Conservation (phyloP, 2,113 vertebrate genomes). For the Platichthys flesus region DNA sequence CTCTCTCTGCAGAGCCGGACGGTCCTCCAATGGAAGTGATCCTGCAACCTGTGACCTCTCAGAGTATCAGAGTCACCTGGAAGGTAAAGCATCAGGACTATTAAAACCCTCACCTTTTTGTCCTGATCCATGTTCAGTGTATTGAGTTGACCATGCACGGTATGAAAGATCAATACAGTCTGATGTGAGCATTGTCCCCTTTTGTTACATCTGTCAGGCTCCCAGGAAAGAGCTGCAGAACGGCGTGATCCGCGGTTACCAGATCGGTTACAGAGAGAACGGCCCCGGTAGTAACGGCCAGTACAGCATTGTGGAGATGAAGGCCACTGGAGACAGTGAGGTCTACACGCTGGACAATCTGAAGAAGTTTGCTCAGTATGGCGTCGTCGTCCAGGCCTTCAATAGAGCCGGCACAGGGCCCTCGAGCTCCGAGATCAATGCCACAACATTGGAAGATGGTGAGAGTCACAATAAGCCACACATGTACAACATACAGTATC, state of each 20-base stretch:
- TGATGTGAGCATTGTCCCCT: neutral
- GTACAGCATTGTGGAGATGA: slow-evolving; percentile 99
- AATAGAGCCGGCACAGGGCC: slow-evolving; percentile 96
- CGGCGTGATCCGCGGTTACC: slow-evolving; percentile 96
- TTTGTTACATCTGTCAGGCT: slow-evolving; percentile 79
- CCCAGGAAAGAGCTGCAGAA: slow-evolving; percentile 98
- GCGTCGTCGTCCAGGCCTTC: slow-evolving; percentile 98
- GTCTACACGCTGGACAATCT: slow-evolving; percentile 98
- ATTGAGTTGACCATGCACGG: neutral
- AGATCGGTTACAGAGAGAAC: slow-evolving; percentile 97
- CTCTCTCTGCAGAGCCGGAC: slow-evolving; percentile 87
- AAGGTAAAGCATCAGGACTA: slow-evolving; percentile 83
- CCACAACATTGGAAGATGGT: slow-evolving; percentile 95
- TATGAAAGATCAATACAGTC: neutral
- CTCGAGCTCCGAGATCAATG: slow-evolving; percentile 97
- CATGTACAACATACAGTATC: neutral
- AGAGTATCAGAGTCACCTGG: slow-evolving; percentile 98
- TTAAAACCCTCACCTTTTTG: neutral
- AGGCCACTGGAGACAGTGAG: slow-evolving; percentile 95
- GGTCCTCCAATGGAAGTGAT: slow-evolving; percentile 97
- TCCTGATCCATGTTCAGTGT: neutral
- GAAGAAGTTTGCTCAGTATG: slow-evolving; percentile 98
- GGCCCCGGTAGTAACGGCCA: slow-evolving; percentile 97
- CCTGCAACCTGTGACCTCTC: slow-evolving; percentile 93
- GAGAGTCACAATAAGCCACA: slow-evolving; percentile 33